Evolutionary conservation across 1,140 invertebrate genomes (phyloP), one percentile per base, ranked within the genome.

Genomic region (Zaprionus africanus): DNA sequence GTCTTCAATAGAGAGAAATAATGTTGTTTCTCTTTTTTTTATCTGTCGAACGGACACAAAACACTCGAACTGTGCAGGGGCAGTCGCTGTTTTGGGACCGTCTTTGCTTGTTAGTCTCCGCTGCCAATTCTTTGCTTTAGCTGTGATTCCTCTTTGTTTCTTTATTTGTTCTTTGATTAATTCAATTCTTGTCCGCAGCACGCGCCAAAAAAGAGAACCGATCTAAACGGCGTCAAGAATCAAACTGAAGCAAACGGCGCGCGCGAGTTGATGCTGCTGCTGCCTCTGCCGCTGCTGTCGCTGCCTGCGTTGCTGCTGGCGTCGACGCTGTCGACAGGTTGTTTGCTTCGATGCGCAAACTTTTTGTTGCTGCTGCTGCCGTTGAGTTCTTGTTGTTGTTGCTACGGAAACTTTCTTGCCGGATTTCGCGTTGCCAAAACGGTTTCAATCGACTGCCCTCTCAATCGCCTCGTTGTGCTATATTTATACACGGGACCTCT

Each of bases 171-270:
- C 31, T 22, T 58, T 49, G 3, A 26, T 57, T 38, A 22, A 9
- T 43, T 60, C 31, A 60, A 73, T 58, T 65, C 49, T 63, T 65
- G 17, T 67, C 34, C 28, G 15, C 17, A 57, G 67, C 81, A 79
- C 65, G 68, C 73, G 75, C 70, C 71, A 76, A 76, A 80, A 79
- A 46, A 17, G 13, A 92, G 90, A 92, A 92, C 90, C 90, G 90
- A 92, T 92, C 90, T 92, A 90, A 90, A 83, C 90, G 87, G 87
- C 90, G 79, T 82, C 90, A 90, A 92, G 90, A 92, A 92, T 92
- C 83, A 91, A 92, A 91, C 90, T 92, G 86, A 92, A 82, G 76
- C 80, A 67, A 72, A 46, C 69, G 68, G 58, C 69, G 78, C 71
- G 36, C 62, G 73, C 77, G 49, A 79, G 64, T 64, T 46, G 58